A percentile compares a stretch with the other conserved stretches of the same genome.
Conservation (phyloP, 37 sponge, comb jelly and placozoan genomes). For the Dysidea cf. avara region DNA sequence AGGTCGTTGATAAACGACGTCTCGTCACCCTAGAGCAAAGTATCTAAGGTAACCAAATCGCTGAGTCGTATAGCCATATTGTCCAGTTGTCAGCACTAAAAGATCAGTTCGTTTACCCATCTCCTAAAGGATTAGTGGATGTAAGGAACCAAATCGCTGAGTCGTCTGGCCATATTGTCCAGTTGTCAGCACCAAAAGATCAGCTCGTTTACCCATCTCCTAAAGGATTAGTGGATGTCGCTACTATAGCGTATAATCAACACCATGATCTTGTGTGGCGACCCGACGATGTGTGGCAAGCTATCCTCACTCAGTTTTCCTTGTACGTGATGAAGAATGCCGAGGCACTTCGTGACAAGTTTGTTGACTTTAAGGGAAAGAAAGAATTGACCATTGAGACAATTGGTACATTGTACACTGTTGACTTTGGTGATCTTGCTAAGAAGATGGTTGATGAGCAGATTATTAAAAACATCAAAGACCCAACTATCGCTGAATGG, state of each 20-base stretch:
- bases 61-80: no score
- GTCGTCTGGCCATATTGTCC: no score
- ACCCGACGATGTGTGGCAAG: conserved; percentile 62
- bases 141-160: no score
- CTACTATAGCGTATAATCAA: conserved; percentile 14
- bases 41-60: no score
- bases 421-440: conserved; percentile 34
- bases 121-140: no score
- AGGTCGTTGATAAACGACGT: no score
- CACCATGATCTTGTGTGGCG: conserved; percentile 51
- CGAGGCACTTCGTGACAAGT: conserved; percentile 44
- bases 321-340: conserved; percentile 50
- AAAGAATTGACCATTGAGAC: background rate
- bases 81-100: no score
- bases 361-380: conserved; percentile 67
- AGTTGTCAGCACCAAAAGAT: no score
- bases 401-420: background rate
- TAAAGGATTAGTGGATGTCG: no score
- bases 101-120: no score
- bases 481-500: conserved; percentile 21
- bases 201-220: no score
- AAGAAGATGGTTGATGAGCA: conserved; percentile 56
- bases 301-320: conserved; percentile 48
- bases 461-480: conserved; percentile 39
- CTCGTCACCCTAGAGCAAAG: no score